Evolutionary conservation across 2,888 invertebrate species (phyloP), one percentile per base, ranked within the genome.

Genomic region (Trichogramma dendrolimi): DNA sequence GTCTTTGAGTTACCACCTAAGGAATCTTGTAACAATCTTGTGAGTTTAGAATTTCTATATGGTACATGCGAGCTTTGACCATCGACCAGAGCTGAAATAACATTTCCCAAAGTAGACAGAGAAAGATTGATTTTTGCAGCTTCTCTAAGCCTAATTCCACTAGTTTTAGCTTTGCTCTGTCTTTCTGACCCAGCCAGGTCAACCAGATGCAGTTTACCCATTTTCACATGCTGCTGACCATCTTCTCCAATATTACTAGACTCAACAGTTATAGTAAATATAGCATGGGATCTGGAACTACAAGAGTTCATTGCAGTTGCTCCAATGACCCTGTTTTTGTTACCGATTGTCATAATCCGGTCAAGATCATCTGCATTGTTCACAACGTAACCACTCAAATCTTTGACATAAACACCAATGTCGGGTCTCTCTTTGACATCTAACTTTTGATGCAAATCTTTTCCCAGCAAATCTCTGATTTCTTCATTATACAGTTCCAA

Each of bases 401-500:
- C 98, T 80, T 97, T 96, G 0, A 99, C 97, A 78, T 96, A 99
- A 4, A 99, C 97, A 4, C 98, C 97, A 66, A 96, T 91, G 74
- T 98, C 97, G 0, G 95, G 91, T 5, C 96, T 82, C 80, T 99
- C 98, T 79, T 96, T 94, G 1, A 98, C 93, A 80, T 96, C 95
- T 10, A 96, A 82, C 71, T 90, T 88, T 72, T 86, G 87, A 69
- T 88, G 88, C 43, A 94, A 92, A 79, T 95, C 92, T 78, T 92
- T 93, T 5, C 91, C 90, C 4, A 99, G 83, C 50, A 99, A 83
- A 82, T 99, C 99, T 40, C 97, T 85, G 0, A 99, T 95, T 80
- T 99, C 98, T 80, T 99, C 99, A 79, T 99, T 99, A 81, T 99
- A 99, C 67, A 99, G 98, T 83, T 99, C 98, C 80, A 99, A 83